Base-by-base conservation (phyloP, 92 coral and sea anemone genomes). In the Epizoanthus illoricatus region DNA sequence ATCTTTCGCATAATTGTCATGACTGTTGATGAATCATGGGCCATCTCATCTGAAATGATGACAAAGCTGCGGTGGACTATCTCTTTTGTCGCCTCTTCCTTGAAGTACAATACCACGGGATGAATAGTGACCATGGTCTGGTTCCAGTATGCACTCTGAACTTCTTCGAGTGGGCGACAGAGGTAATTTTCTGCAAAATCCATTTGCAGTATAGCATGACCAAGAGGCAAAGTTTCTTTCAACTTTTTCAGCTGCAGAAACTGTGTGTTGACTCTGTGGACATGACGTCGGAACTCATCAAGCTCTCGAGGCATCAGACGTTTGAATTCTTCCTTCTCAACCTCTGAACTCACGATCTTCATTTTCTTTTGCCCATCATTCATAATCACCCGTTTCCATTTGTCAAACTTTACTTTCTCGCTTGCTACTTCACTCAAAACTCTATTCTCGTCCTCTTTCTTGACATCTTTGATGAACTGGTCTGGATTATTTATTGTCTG, bases 21-120 rank as follows among this genome's bases (percentile, higher is more conserved):
- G 2, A 81, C 87, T 19, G 92, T 42, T 80, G 89, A 0, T 80
- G 33, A 28, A 1, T 28, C 33, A 28, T 28, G 33, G 33, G 33
- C 85, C 65, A 86, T 4, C 74, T 58, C 56, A 33, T 82, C 89
- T 7, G 92, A 76, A 0, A 85, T 17, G 23, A 58, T 87, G 4
- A 90, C 87, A 15, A 18, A 69, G 70, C 89, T 90, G 66, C 69
- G 74, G 81, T 90, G 87, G 47, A 36, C 18, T 13, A 82, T 12
- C 23, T 60, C 73, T 19, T 68, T 23, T 68, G 73, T 36, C 73
- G 36, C 24, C 47, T 24, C 17, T 2, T 68, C 45, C 73, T 68
- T 68, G 73, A 66, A 42, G 47, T 42, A 42, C 47, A 42, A 42
- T 4, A 69, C 73, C 16, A 39, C 73, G 47, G 73, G 73, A 69